phyloP scores from a whole-genome alignment of 2,888 invertebrate species.

The Crossocerus cetratus region DNA sequence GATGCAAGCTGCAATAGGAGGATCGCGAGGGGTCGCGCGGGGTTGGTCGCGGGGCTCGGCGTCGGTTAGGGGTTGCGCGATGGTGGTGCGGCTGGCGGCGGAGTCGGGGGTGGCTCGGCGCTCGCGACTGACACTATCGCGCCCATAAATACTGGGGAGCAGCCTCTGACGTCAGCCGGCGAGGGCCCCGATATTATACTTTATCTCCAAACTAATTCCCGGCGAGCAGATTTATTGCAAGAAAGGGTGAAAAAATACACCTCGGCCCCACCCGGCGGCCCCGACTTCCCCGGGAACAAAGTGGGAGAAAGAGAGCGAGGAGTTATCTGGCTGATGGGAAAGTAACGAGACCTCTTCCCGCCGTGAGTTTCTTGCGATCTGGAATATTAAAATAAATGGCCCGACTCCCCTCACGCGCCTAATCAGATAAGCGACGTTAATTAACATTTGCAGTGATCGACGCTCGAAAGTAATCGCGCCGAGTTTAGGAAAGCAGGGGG shows the following conservation, averaged over 20 bases:
- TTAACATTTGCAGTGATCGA: no score
- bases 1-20: conserved; percentile 44
- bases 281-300: conserved; percentile 8
- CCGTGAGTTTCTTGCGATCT: conserved; percentile 7
- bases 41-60: conserved; percentile 15
- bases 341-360: conserved; percentile 47
- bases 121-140: conserved; percentile 76
- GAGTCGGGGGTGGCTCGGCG: conserved; percentile 60
- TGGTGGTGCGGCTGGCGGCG: conserved; percentile 31
- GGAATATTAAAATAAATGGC: no score
- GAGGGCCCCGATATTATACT: conserved; percentile 77
- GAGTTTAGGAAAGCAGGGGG: no score
- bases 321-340: conserved; percentile 75
- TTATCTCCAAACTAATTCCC: conserved; percentile 78
- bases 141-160: conserved; percentile 74
- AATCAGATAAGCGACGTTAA: no score
- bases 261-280: conserved; percentile 27
- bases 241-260: conserved; percentile 73
- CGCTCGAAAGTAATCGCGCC: no score
- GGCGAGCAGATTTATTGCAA: conserved; percentile 77
- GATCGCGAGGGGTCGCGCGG: conserved; percentile 20
- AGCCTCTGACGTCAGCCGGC: conserved; percentile 76
- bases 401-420: no score
- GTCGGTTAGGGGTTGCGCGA: conserved; percentile 54
- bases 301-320: conserved; percentile 30